These are phyloP conservation scores for Gymnoscelis rufifasciata DNA, from an alignment of 2,888 invertebrate species.

Conservation along the genomic window DNA sequence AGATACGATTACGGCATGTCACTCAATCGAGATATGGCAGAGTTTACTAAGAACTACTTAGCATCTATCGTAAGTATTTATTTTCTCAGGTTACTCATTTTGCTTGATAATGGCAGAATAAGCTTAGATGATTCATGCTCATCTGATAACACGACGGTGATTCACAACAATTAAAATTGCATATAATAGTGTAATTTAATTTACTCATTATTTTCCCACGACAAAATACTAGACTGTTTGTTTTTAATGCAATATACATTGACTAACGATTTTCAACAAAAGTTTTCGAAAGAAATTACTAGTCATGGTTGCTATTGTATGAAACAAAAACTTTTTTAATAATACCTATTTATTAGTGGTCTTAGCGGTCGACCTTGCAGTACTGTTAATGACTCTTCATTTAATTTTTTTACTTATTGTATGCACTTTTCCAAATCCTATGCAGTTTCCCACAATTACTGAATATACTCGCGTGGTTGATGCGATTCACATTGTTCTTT, in stretches of 20 bases:
- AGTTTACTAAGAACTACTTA: constrained; percentile 91
- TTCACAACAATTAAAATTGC: no score
- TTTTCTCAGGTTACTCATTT: not conserved
- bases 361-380: not conserved
- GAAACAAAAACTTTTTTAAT: no score
- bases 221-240: not conserved
- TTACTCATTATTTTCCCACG: not conserved
- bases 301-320: no score
- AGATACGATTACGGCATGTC: constrained; percentile 93
- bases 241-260: no score
- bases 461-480: constrained; percentile 37
- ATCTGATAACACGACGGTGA: no score
- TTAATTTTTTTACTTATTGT: not conserved
- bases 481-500: constrained; percentile 56
- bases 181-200: not conserved
- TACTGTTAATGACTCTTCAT: not conserved
- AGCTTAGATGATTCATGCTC: no score
- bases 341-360: not conserved
- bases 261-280: no score
- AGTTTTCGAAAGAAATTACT: no score
- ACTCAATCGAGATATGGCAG: constrained; percentile 89
- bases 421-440: constrained; percentile 7
- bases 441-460: constrained; percentile 27
- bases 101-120: no score
- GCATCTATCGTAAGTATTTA: constrained; percentile 76